These are phyloP conservation scores for Meteorus sp. DNA, from an alignment of 1,140 invertebrate genomes.

Conservation along the genomic window DNA sequence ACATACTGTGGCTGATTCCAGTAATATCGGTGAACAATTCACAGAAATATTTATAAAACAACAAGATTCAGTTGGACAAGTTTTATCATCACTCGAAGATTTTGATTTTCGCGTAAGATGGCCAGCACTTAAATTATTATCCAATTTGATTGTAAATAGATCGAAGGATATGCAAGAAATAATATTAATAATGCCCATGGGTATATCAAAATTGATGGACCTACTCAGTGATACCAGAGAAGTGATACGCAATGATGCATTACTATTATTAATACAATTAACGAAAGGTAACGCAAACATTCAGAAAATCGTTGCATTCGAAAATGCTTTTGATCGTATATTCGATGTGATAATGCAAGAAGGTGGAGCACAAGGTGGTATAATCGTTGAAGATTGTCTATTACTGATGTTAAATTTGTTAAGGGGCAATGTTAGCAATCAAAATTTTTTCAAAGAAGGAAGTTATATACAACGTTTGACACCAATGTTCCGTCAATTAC, in stretches of 20 bases:
- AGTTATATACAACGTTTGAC: slow-evolving; percentile 88
- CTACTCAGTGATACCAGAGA: slow-evolving; percentile 90
- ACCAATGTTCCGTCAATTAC: slow-evolving; percentile 83
- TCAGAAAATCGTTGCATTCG: slow-evolving; percentile 99
- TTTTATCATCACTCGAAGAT: slow-evolving; percentile 90
- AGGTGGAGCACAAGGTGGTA: slow-evolving; percentile 92
- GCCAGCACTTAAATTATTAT: slow-evolving; percentile 84
- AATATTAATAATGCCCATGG: slow-evolving; percentile 92
- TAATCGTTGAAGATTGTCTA: slow-evolving; percentile 98
- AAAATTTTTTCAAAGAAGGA: slow-evolving; percentile 98
- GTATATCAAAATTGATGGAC: slow-evolving; percentile 98
- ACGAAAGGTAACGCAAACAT: slow-evolving; percentile 97
- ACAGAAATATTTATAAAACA: slow-evolving; percentile 98
- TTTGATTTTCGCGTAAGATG: slow-evolving; percentile 92
- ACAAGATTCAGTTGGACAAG: slow-evolving; percentile 79
- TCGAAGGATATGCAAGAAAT: slow-evolving; percentile 94
- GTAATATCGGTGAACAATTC: slow-evolving; percentile 84
- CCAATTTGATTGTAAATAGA: slow-evolving; percentile 77
- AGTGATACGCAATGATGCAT: slow-evolving; percentile 93
- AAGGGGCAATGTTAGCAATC: slow-evolving; percentile 95
- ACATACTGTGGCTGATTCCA: slow-evolving; percentile 43
- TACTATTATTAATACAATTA: slow-evolving; percentile 90
- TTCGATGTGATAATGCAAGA: slow-evolving; percentile 93
- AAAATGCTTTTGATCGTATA: slow-evolving; percentile 96
- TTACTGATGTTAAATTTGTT: slow-evolving; percentile 93